Conservation (phyloP, 2,888 invertebrate genomes). For the Drosophila neonasuta region DNA sequence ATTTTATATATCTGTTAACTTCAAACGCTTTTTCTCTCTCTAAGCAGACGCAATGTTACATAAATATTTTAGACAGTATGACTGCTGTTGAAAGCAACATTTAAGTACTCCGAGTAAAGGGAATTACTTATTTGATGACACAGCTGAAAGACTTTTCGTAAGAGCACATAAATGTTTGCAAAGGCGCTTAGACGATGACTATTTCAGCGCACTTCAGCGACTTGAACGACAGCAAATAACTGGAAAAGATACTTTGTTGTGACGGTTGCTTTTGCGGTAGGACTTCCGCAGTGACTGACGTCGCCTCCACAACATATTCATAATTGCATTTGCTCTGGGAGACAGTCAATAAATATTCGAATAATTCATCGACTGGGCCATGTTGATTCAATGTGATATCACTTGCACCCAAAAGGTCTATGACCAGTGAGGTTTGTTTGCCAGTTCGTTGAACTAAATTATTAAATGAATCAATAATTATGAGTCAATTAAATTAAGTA, state of each 20-base stretch:
- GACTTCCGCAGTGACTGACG: constrained; percentile 44
- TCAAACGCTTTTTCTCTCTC: no score
- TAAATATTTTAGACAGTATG: no score
- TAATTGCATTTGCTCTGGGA: constrained; percentile 21
- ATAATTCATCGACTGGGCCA: neutral
- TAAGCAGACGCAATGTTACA: no score
- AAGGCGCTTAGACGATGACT: constrained; percentile 45
- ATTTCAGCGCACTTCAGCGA: constrained; percentile 7
- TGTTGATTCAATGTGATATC: constrained; percentile 6
- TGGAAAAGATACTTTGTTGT: constrained; percentile 46
- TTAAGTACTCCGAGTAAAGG: no score
- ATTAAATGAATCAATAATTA: neutral
- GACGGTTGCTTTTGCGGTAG: constrained; percentile 27
- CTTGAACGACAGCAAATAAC: constrained; percentile 21
- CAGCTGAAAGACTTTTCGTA: neutral
- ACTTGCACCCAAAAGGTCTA: neutral
- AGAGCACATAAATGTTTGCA: constrained; percentile 31
- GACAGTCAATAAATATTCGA: constrained; percentile 10
- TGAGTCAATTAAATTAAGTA: neutral
- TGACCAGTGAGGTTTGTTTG: neutral
- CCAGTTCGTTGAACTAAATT: constrained; percentile 18
- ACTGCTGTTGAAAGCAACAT: no score
- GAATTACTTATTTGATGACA: neutral
- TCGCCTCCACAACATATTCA: constrained; percentile 1
- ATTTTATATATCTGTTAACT: no score